Base-by-base conservation (phyloP, 2,113 vertebrate species). In the Plecturocebus donacophilus region DNA sequence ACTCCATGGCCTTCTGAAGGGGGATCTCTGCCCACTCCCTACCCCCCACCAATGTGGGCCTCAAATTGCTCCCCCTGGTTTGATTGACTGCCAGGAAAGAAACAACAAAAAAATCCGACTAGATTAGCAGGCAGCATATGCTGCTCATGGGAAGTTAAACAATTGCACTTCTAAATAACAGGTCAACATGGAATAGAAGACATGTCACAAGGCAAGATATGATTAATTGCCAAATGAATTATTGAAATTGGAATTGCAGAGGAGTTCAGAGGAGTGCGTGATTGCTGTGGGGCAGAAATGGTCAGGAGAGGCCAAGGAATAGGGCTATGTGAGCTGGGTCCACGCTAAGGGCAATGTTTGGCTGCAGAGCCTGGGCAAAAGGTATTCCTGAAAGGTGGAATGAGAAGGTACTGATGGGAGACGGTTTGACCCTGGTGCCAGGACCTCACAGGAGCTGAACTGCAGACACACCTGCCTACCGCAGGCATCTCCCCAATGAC, bases 181-280 rank as follows among this genome's bases (percentile, higher is more conserved):
- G 91, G 95, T 94, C 91, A 32, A 75, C 87, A 11, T 0, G 2
- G 95, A 96, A 86, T 61, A 79, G 95, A 89, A 79, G 90, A n/a
- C 88, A 91, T 94, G 91, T 97, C 96, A 97, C 86, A 61, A 97
- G 96, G 93, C 96, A 96, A 73, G 82, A 23, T 76, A 86, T 89
- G 96, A 98, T 98, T 97, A 97, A 97, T 97, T 95, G 96, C 96
- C 91, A 94, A 83, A 93, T 95, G 86, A 96, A 97, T 97, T 96
- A 97, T 83, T 95, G 91, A 97, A 94, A 94, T 49, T 93, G 91
- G 96, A 94, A 98, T 96, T 94, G 91, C 97, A 83, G 40, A 83
- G 77, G 94, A 73, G 85, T 87, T 95, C 75, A 66, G 90, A 83
- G 94, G 71, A 82, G 89, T 9, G 0, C 7, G 2, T 49, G 89